phyloP scores from a whole-genome alignment of 2,113 vertebrate species.

The Lophius piscatorius region DNA sequence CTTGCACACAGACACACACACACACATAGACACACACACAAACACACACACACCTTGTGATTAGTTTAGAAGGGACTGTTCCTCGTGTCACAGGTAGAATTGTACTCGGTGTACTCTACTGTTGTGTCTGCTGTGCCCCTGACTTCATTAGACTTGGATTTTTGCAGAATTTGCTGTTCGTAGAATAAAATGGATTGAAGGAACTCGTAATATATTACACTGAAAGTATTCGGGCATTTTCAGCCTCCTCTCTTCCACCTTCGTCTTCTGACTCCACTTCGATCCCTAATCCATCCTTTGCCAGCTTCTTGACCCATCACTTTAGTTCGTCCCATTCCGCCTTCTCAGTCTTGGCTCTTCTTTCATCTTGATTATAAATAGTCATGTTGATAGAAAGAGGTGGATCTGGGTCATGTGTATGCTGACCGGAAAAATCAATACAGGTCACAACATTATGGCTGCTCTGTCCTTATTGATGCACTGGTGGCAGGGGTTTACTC shows the following conservation, averaged over 20 bases:
- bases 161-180: slow-evolving; percentile 21
- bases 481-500: slow-evolving; percentile 20
- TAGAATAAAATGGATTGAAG: not conserved
- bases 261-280: not conserved
- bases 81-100: too few species aligned
- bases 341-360: not conserved
- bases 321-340: not conserved
- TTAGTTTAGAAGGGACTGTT: too few species aligned
- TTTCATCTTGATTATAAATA: slow-evolving; percentile 20
- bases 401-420: too few species aligned
- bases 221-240: slow-evolving; percentile 23
- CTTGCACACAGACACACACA: too few species aligned
- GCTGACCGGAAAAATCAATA: slow-evolving; percentile 62
- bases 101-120: too few species aligned
- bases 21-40: too few species aligned
- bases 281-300: not conserved
- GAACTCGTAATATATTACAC: not conserved
- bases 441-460: slow-evolving; percentile 51
- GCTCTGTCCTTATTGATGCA: slow-evolving; percentile 23
- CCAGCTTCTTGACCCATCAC: not conserved
- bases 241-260: slow-evolving; percentile 6
- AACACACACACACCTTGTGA: too few species aligned
- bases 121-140: too few species aligned
- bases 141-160: slow-evolving; percentile 21
- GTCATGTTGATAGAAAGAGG: too few species aligned